Evolutionary conservation across 2,797 vertebrate species (phyloP).

Genomic region (Pagetopsis macropterus): DNA sequence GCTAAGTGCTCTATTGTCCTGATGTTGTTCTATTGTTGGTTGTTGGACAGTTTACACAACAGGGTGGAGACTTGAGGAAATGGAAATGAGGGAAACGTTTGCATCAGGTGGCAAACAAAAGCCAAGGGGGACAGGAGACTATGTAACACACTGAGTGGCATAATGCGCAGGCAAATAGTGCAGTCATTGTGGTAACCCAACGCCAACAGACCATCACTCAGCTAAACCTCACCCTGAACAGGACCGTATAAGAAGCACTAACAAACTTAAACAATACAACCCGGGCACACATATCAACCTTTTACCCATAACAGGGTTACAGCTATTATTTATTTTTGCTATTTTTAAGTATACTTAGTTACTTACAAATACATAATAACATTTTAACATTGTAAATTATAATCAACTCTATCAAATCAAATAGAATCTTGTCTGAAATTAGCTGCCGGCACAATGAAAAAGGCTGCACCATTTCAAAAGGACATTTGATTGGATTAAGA

Average conservation of each 20-base stretch:
- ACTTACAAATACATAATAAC: not conserved
- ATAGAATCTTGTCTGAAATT: not conserved
- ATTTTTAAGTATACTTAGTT: not conserved
- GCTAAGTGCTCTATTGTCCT: not conserved
- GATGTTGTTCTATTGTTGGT: slow-evolving; percentile 10
- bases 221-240: slow-evolving; percentile 39
- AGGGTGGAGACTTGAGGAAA: slow-evolving; percentile 38
- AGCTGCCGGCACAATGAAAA: not conserved
- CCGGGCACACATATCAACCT: not conserved
- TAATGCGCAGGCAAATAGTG: slow-evolving; percentile 64
- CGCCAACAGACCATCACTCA: slow-evolving; percentile 22
- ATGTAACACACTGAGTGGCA: slow-evolving; percentile 48
- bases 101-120: slow-evolving; percentile 67
- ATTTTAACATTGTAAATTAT: not conserved
- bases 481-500: not conserved
- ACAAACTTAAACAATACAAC: not conserved
- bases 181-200: slow-evolving; percentile 38
- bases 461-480: not conserved
- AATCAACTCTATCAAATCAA: not conserved
- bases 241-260: slow-evolving; percentile 23
- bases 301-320: not conserved
- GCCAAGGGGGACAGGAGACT: slow-evolving; percentile 51
- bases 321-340: not conserved
- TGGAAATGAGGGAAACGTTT: slow-evolving; percentile 71
- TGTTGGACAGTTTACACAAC: slow-evolving; percentile 51